Base-by-base conservation (phyloP, 2,888 invertebrate genomes). In the Acleris cristana region DNA sequence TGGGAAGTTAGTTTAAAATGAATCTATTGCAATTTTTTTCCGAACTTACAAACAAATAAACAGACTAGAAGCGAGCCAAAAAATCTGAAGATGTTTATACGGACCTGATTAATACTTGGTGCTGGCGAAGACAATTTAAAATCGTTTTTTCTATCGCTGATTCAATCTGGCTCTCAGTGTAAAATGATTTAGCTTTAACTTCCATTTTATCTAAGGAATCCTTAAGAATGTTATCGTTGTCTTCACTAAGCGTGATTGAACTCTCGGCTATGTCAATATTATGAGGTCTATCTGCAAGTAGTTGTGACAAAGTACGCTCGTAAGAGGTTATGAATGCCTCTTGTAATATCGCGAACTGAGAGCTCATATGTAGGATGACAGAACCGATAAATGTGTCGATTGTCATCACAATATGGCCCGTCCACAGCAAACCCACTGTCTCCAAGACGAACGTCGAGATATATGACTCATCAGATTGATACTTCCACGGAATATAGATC, bases 331-430 rank as follows among this genome's bases (percentile, higher is more conserved):
- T 75, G 62, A 92, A 71, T 8, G 91, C 90, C 73, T 92, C 92
- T 59, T 85, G 82, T 55, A 92, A 72, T 69, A 83, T 88, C 2
- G 75, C 74, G 68, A 92, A 92, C 71, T 92, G 92, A 3, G 86
- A 78, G 65, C 90, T 90, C 90, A 92, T 90, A 60, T 92, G 92
- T 0, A 92, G 74, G 63, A 92, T 90, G 18, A 92, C 73, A 3
- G 92, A 87, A 8, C 86, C 92, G 66, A 92, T 90, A 69, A 92
- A 89, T 0, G 92, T 92, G 69, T 92, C 92, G 59, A 92, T 89
- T 0, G 84, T 84, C 89, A 92, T 88, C 14, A 92, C 90, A 49
- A 92, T 92, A 60, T 92, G 91, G 2, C 92, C 92, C 0, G 92
- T 92, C 92, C 92, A 92, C 18, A 92, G 73, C 26, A 92, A 73